phyloP scores from a whole-genome alignment of 2,797 vertebrate species.

The Gadopsis bispinosus region DNA sequence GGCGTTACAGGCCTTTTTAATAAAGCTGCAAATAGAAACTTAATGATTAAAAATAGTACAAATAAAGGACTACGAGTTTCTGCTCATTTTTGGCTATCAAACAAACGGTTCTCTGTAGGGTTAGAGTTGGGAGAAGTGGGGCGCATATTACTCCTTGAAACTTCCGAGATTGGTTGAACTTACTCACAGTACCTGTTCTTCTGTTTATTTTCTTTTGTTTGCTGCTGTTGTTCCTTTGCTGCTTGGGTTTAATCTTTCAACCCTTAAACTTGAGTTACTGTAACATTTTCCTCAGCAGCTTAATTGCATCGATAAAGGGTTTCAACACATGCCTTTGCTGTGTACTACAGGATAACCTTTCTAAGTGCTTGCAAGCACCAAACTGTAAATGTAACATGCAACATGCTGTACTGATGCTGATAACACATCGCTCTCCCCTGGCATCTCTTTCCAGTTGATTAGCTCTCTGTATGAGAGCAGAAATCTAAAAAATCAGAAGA shows the following conservation, averaged over 20 bases:
- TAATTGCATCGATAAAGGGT: background rate
- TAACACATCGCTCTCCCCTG: background rate
- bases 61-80: too few species aligned
- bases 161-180: background rate
- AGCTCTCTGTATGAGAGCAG: background rate
- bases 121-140: background rate
- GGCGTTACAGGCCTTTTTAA: background rate
- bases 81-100: too few species aligned
- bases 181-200: background rate
- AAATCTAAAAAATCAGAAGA: conserved; percentile 11
- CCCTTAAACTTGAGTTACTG: too few species aligned
- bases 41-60: too few species aligned
- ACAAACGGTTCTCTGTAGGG: background rate
- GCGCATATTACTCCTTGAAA: background rate
- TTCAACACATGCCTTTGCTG: background rate
- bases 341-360: background rate
- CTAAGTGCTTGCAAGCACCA: background rate
- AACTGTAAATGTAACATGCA: conserved; percentile 12
- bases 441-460: conserved; percentile 17
- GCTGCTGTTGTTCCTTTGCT: background rate
- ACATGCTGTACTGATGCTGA: conserved; percentile 5
- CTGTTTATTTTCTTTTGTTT: background rate
- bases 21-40: background rate
- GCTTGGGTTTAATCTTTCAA: background rate
- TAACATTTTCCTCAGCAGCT: background rate